Conservation (phyloP, 1,140 invertebrate genomes). For the Lordiphosa mommai region DNA sequence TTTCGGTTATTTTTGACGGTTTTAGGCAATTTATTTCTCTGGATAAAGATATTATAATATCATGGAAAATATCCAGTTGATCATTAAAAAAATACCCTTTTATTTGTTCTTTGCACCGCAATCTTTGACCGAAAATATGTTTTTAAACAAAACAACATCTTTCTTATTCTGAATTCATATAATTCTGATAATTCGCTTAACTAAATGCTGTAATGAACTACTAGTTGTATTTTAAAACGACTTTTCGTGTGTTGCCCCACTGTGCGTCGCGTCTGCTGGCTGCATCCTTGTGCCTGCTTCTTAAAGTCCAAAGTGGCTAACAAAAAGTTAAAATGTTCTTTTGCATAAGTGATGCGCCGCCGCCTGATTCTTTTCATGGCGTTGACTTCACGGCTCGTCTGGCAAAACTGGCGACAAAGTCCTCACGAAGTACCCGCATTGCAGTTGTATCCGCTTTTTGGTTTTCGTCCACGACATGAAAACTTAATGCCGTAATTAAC, state of each 20-base stretch:
- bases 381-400: constrained; percentile 8
- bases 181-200: too few species aligned
- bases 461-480: constrained; percentile 50
- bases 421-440: constrained; percentile 69
- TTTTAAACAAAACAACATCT: too few species aligned
- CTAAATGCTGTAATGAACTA: too few species aligned
- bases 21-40: too few species aligned
- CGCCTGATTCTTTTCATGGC: constrained; percentile 41
- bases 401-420: constrained; percentile 45
- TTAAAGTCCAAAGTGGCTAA: constrained; percentile 62
- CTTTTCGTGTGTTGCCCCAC: not conserved
- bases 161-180: too few species aligned
- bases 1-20: too few species aligned
- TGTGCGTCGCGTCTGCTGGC: not conserved
- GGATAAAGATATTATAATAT: too few species aligned
- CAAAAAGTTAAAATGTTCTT: constrained; percentile 75
- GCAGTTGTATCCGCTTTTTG: constrained; percentile 61
- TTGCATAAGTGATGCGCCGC: constrained; percentile 67
- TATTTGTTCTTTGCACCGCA: too few species aligned
- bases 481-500: constrained; percentile 76
- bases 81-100: too few species aligned
- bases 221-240: too few species aligned
- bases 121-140: too few species aligned
- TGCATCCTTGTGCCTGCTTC: not conserved
- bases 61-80: too few species aligned